Evolutionary conservation across 2,797 vertebrate genomes (phyloP).

Genomic region (Cyprinodon diabolis): DNA sequence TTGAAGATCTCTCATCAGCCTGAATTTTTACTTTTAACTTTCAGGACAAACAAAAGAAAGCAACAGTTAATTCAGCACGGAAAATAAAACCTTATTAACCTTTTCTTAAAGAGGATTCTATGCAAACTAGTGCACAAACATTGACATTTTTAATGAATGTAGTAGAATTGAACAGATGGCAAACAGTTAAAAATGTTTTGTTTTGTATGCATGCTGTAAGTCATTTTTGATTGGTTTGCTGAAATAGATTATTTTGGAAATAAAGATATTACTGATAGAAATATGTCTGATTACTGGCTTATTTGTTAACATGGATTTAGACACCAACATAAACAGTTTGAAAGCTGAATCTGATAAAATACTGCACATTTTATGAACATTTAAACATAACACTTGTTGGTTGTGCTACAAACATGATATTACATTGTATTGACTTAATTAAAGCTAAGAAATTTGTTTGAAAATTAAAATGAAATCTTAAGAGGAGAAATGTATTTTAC

Average conservation of each 20-base stretch:
- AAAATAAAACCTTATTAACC: conserved; percentile 25
- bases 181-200: conserved; percentile 7
- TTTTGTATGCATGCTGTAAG: conserved; percentile 34
- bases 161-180: neutral
- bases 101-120: conserved; percentile 39
- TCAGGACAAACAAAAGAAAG: conserved; percentile 2
- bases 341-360: neutral
- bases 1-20: neutral
- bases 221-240: conserved; percentile 35
- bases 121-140: conserved; percentile 38
- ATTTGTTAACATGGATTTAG: too few species aligned
- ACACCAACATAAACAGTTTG: neutral
- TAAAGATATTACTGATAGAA: conserved; percentile 24
- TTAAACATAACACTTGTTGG: neutral
- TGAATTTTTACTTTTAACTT: conserved; percentile 7
- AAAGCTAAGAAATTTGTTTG: neutral
- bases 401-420: neutral
- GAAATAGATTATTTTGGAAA: conserved; percentile 28
- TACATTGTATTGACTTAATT: too few species aligned
- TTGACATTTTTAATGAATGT: conserved; percentile 23
- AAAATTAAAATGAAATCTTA: too few species aligned
- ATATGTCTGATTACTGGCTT: conserved; percentile 12
- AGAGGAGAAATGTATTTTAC: too few species aligned
- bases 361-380: too few species aligned
- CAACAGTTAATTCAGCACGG: conserved; percentile 12